A percentile compares a stretch with the other conserved stretches of the same genome.
Conservation (phyloP, 2,113 vertebrate species). For the Oryzias woworae region DNA sequence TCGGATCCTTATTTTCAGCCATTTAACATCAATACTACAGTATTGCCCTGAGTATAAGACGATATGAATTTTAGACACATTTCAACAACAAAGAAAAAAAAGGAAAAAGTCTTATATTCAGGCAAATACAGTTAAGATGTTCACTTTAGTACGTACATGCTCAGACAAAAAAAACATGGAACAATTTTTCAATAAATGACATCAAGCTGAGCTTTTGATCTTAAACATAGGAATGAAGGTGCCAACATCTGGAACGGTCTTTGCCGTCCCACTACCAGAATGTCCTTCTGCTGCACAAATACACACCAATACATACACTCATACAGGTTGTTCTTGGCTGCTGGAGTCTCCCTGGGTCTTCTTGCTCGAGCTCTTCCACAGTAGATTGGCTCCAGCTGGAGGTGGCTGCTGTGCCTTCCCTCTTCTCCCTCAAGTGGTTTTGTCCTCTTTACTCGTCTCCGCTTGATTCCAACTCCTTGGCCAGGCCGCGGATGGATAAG, state of each 20-base stretch:
- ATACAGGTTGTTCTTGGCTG: constrained; percentile 47
- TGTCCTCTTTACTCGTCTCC: constrained; percentile 76
- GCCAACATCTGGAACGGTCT: neutral
- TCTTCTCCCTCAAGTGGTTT: constrained; percentile 32
- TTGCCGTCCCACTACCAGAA: constrained; percentile 27
- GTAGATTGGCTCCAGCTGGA: constrained; percentile 40
- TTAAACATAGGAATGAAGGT: constrained; percentile 1
- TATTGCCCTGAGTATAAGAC: no score
- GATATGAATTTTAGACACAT: neutral
- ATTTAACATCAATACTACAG: no score
- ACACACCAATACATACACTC: neutral
- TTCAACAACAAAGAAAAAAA: constrained; percentile 3
- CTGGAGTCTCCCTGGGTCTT: constrained; percentile 46
- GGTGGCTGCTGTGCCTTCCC: constrained; percentile 16
- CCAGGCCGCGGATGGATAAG: constrained; percentile 92
- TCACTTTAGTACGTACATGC: no score
- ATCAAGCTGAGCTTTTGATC: constrained; percentile 10
- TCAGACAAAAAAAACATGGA: constrained; percentile 12
- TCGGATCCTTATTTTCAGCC: no score
- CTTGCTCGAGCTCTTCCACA: constrained; percentile 38
- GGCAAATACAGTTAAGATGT: neutral
- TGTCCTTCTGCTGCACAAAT: constrained; percentile 7
- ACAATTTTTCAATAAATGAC: constrained; percentile 13
- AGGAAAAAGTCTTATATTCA: constrained; percentile 7
- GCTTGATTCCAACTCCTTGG: constrained; percentile 78